A percentile compares a stretch with the other conserved stretches of the same genome.
Conservation (phyloP, 2,888 invertebrate species). For the Drosophila anceps region DNA sequence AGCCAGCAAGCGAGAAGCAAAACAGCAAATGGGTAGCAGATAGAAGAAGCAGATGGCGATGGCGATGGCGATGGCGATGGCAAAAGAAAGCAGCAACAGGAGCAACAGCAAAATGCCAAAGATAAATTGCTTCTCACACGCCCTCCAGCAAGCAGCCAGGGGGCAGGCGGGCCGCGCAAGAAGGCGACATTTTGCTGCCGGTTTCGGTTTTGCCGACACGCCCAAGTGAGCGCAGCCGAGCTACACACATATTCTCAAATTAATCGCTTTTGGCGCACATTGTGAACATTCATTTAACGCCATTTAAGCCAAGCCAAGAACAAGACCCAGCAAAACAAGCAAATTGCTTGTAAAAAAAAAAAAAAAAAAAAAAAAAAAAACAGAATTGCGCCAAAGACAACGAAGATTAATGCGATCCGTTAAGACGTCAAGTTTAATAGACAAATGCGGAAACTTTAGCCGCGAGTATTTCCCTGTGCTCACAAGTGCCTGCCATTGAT, state of each 20-base stretch:
- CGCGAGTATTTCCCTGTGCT: constrained; percentile 18
- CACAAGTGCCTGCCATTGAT: constrained; percentile 25
- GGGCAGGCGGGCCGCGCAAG: constrained; percentile 11
- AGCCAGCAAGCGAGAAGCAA: constrained; percentile 16
- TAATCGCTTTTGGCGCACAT: constrained; percentile 66
- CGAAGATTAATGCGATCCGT: constrained; percentile 70
- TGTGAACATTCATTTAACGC: constrained; percentile 75
- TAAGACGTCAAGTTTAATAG: constrained; percentile 45
- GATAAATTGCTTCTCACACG: constrained; percentile 68
- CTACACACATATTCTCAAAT: constrained; percentile 51
- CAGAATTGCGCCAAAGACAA: constrained; percentile 26
- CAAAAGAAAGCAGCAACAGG: constrained; percentile 50
- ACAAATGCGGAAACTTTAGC: constrained; percentile 29
- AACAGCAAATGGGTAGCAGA: constrained; percentile 2
- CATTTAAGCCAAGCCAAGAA: constrained; percentile 58
- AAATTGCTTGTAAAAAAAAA: constrained; percentile 8
- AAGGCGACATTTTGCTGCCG: constrained; percentile 31
- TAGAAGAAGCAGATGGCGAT: neutral
- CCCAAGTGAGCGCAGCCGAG: constrained; percentile 12
- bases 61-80: constrained; percentile 11
- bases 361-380: constrained; percentile 7
- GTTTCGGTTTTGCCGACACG: constrained; percentile 20
- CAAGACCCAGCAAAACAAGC: constrained; percentile 6
- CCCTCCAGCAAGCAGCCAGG: constrained; percentile 18
- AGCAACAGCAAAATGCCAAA: constrained; percentile 58